Conservation (phyloP, 2,797 vertebrate genomes). For the Peromyscus aztecus region DNA sequence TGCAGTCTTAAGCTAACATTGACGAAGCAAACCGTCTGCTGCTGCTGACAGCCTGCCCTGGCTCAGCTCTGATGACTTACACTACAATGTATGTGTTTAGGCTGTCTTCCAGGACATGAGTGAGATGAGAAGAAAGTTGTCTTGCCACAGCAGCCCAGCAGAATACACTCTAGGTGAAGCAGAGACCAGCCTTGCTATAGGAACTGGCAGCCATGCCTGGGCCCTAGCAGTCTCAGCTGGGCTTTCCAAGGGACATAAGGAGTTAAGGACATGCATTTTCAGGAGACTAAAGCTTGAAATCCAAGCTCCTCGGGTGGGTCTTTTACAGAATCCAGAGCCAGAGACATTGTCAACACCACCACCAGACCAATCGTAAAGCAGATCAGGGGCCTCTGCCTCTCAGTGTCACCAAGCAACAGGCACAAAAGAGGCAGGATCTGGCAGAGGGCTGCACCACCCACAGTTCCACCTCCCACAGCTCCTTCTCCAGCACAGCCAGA, state of each 20-base stretch:
- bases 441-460: background rate
- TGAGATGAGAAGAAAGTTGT: background rate
- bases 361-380: background rate
- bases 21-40: background rate
- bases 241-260: background rate
- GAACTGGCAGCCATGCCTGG: background rate
- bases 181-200: accelerated
- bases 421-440: slow-evolving; percentile 58
- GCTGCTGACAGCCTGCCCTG: background rate
- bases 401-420: slow-evolving; percentile 63
- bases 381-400: slow-evolving; percentile 37
- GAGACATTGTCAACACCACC: slow-evolving; percentile 68
- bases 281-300: slow-evolving; percentile 60
- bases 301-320: slow-evolving; percentile 58
- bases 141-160: background rate
- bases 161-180: background rate
- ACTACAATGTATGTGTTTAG: slow-evolving; percentile 8
- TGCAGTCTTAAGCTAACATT: background rate
- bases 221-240: background rate
- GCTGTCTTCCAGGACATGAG: background rate
- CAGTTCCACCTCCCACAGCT: background rate
- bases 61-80: background rate
- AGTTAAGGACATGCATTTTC: slow-evolving; percentile 55
- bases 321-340: slow-evolving; percentile 48
- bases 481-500: background rate